Percentiles rank a stretch among this genome's conserved stretches.
These are phyloP conservation scores for Pholis gunnellus DNA, from an alignment of 2,113 vertebrate genomes.

Conservation along the genomic window DNA sequence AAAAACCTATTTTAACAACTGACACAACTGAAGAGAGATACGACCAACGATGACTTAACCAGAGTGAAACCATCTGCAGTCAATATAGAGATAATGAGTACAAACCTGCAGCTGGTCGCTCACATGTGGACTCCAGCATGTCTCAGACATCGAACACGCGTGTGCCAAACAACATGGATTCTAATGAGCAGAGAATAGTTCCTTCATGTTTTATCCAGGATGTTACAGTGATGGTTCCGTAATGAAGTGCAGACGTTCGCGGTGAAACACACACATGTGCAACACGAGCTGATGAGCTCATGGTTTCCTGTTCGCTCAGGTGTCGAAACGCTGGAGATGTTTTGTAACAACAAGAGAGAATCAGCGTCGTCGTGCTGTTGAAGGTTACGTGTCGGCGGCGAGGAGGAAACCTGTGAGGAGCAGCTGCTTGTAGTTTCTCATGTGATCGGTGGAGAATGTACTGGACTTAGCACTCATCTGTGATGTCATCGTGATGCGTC, in stretches of 20 bases:
- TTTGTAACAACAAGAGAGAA: background rate
- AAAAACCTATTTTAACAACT: no score
- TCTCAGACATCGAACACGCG: background rate
- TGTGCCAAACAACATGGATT: background rate
- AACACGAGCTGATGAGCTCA: conserved; percentile 6
- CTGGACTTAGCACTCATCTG: no score
- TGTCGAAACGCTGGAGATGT: background rate
- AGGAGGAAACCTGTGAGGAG: background rate
- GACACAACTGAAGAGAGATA: no score
- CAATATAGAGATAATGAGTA: no score
- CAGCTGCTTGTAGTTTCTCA: background rate
- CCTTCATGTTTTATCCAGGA: background rate
- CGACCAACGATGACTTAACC: no score
- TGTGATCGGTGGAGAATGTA: background rate
- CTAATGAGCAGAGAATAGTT: background rate
- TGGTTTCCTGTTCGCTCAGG: background rate
- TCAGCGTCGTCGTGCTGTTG: background rate
- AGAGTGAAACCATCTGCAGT: background rate
- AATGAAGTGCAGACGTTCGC: background rate
- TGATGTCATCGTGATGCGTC: no score
- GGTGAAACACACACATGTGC: background rate
- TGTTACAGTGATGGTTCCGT: background rate
- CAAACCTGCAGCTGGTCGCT: background rate
- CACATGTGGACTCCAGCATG: background rate
- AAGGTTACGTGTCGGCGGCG: conserved; percentile 1